Base-by-base conservation (phyloP, 2,888 invertebrate genomes). In the Clostera curtula region DNA sequence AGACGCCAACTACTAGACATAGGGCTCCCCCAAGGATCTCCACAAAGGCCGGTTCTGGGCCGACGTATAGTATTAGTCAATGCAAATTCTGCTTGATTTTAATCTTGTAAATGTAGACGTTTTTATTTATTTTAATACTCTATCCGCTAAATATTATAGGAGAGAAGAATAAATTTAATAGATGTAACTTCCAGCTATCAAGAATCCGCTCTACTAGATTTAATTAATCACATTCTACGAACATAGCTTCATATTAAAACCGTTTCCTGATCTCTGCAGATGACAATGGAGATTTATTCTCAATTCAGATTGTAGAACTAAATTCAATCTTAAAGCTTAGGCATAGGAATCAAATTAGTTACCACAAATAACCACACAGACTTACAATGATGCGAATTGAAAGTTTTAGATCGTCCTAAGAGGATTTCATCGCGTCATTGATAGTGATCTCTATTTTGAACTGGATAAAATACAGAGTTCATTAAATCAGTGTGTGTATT, bases 231-330 rank as follows among this genome's bases (percentile, higher is more conserved):
- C 52, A 57, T 59, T 53, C 55, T 57, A 50, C 56, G 49, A 54
- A 62, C 48, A 52, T 58, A 56, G 47, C 50, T 56, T 58, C 61
- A 64, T 57, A 62, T 63, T 63, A 63, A 46, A 64, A 66, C 60
- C 58, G 59, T 68, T 68, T 65, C 62, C 62, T 60, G 51, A 57
- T 57, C 55, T 39, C 49, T 40, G 51, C 59, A 67, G 64, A 64
- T 64, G 64, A 66, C 67, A 62, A 63, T 60, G 56, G 56, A 51
- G 49, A 61, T 63, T 63, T 62, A 59, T 66, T 59, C 46, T 31
- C 39, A 39, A 41, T 29, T 8, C 7, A 3, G 3, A 15, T 8
- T 13, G 12, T 28, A 24, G 26, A 24, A 25, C 22, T 12, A 56
- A 49, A 43, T 25, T 49, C 17, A 50, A 53, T 53, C 40, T 24